These are phyloP conservation scores for Saimiri boliviensis DNA, from an alignment of 2,113 vertebrate genomes.

Conservation along the genomic window DNA sequence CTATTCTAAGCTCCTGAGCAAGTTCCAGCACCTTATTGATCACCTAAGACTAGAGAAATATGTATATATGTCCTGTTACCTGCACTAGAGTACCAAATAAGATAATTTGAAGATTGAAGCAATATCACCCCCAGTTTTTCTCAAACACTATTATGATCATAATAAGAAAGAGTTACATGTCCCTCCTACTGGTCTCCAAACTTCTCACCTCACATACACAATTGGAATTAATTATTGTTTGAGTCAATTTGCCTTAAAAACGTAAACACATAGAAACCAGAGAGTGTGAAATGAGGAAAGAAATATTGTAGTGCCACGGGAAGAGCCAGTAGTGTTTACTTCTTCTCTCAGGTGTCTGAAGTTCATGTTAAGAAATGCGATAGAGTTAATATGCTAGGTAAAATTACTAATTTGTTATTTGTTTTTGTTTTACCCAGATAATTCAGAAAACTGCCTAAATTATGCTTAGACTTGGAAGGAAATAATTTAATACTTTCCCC, in stretches of 20 bases:
- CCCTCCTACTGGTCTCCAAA: not conserved
- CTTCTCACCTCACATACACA: not conserved
- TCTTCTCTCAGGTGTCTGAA: not conserved
- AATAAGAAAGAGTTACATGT: not conserved
- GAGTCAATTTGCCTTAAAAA: not conserved
- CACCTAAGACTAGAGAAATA: not conserved
- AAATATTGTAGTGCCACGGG: not conserved
- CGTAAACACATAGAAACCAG: not conserved
- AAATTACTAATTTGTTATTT: conserved; percentile 30
- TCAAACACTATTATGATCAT: not conserved
- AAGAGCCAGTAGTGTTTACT: not conserved
- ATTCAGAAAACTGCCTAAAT: conserved; percentile 54
- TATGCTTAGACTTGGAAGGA: conserved; percentile 73
- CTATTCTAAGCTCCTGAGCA: not conserved
- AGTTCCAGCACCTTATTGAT: not conserved
- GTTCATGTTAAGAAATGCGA: conserved; percentile 3
- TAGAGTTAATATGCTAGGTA: not conserved
- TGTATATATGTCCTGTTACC: not conserved
- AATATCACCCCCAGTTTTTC: not conserved
- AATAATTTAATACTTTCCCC: conserved; percentile 74
- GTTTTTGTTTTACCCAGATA: conserved; percentile 38
- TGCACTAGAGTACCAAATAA: not conserved
- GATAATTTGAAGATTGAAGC: not conserved
- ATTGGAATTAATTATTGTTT: not conserved
- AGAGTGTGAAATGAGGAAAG: not conserved